Base-by-base conservation (phyloP, 2,888 invertebrate species). In the Nasonovia ribisnigri region DNA sequence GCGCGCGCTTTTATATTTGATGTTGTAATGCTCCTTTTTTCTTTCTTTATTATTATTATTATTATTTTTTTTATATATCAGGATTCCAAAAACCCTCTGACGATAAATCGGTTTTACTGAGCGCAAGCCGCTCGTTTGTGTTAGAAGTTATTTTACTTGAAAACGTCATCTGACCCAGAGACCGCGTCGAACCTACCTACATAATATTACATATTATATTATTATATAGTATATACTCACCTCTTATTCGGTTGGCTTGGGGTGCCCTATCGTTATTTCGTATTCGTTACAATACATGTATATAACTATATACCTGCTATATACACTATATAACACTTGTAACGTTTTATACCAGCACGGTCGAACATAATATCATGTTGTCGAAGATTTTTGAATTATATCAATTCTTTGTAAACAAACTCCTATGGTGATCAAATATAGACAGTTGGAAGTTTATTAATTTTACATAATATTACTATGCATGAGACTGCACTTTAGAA, bases 21-120 rank as follows among this genome's bases (percentile, higher is more conserved):
- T 88, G 88, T 88, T 88, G 13, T 88, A 88, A 88, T 88, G 88
- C 54, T 88, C 88, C 24, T 88, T 88, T 88, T 87, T 54, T 77
- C 20, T 20, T 77, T 36, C 16, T 67, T 67, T 57, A 51, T 51
- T 51, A 51, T 51, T 54, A 57, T n/a, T 51, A 48, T 88, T 88
- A 51, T 13, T 48, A 36, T 54, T 60, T 60, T 77, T 77, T 77
- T 36, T 77, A 36, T 36, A 77, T 77, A 77, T 77, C 77, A 36
- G 36, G 77, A 77, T 77, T 77, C 77, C 88, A 42, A 88, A 54
- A 54, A 54, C 88, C 54, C 54, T 42, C 88, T 6, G 54, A 88
- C 54, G 57, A 88, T 88, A 88, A 88, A 54, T 88, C 88, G 88
- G 54, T 36, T 88, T 42, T 57, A 26, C 42, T 42, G 42, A 57